phyloP scores from a whole-genome alignment of 1,140 invertebrate genomes.

The Leptopilina boulardi region DNA sequence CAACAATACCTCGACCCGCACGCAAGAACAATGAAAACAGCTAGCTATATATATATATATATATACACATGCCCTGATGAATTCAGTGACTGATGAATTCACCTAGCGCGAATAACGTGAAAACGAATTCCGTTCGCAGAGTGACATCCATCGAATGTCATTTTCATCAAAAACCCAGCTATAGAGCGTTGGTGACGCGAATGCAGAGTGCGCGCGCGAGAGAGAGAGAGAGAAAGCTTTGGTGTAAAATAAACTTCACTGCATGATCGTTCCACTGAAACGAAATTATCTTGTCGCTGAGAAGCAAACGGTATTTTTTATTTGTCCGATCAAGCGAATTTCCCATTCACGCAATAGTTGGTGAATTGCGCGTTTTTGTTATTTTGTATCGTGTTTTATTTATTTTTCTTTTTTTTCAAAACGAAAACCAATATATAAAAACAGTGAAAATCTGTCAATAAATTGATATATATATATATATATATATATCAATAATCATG shows the following conservation, averaged over 20 bases:
- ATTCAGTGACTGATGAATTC: slow-evolving; percentile 10
- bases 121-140: slow-evolving; percentile 14
- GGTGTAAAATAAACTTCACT: slow-evolving; percentile 6
- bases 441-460: no score
- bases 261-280: slow-evolving; percentile 11
- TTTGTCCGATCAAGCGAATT: neutral
- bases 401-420: no score
- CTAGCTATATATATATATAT: no score
- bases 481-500: no score
- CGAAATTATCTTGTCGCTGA: slow-evolving; percentile 9
- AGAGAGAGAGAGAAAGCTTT: no score
- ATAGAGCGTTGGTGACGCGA: slow-evolving; percentile 5
- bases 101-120: slow-evolving; percentile 13
- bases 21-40: neutral
- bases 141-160: slow-evolving; percentile 13
- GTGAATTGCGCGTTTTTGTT: neutral
- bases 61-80: slow-evolving; percentile 10
- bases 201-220: no score
- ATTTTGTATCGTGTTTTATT: no score
- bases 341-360: neutral
- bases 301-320: slow-evolving; percentile 12
- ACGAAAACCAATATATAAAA: no score
- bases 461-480: no score
- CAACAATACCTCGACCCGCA: neutral
- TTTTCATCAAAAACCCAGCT: slow-evolving; percentile 7